A percentile compares a stretch with the other conserved stretches of the same genome.
Conservation (phyloP, 2,888 invertebrate genomes). For the Syritta pipiens region DNA sequence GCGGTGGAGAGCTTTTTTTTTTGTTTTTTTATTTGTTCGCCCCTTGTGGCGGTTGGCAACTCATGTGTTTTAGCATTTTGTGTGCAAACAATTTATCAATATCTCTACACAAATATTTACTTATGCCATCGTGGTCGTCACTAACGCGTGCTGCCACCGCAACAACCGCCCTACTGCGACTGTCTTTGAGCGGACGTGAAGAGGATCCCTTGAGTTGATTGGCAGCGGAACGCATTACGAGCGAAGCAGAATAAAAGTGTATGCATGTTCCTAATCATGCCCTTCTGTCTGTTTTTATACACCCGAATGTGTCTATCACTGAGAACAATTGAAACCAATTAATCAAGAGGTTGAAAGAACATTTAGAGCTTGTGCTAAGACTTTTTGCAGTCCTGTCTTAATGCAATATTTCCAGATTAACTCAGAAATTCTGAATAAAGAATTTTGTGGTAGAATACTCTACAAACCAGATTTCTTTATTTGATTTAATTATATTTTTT, state of each 20-base stretch:
- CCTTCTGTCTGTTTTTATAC: constrained; percentile 18
- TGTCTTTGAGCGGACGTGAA: constrained; percentile 34
- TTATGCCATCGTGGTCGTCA: constrained; percentile 18
- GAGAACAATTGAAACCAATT: constrained; percentile 31
- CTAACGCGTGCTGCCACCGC: background rate
- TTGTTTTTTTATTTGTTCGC: constrained; percentile 17
- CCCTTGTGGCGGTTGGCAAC: constrained; percentile 13
- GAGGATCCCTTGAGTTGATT: constrained; percentile 44
- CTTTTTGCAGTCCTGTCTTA: background rate
- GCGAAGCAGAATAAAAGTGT: constrained; percentile 2
- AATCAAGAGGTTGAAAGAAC: constrained; percentile 1
- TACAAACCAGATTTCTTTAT: too few species aligned
- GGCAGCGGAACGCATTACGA: constrained; percentile 27
- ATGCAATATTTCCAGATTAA: too few species aligned
- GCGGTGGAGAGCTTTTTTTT: constrained; percentile 1
- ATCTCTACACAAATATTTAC: constrained; percentile 48
- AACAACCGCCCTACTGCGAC: background rate
- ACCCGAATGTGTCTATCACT: constrained; percentile 27
- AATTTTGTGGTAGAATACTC: too few species aligned
- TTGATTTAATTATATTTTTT: too few species aligned
- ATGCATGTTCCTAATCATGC: constrained; percentile 32
- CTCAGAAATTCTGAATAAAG: too few species aligned
- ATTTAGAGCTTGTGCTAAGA: background rate
- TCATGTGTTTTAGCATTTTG: constrained; percentile 42
- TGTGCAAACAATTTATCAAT: constrained; percentile 57